Evolutionary conservation across 2,888 invertebrate species (phyloP).

Genomic region (Leucozona laternaria): DNA sequence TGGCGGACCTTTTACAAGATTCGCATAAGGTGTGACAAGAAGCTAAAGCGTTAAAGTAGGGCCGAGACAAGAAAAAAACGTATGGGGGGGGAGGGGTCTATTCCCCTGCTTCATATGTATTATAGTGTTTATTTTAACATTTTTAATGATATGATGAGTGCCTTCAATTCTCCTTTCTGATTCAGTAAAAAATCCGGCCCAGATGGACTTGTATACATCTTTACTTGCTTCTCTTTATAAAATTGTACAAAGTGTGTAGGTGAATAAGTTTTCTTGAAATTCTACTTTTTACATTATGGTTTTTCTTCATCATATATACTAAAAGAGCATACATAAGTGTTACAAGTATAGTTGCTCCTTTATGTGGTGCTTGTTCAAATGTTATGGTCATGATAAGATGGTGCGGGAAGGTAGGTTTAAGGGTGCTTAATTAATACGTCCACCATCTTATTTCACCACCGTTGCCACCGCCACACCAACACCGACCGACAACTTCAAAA

Average conservation of each 20-base stretch:
- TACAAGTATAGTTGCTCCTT: constrained; percentile 42
- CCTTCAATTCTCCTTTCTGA: too few relatives aligned
- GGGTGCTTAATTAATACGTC: constrained; percentile 4
- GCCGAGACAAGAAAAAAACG: too few relatives aligned
- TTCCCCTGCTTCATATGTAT: too few relatives aligned
- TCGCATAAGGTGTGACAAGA: too few relatives aligned
- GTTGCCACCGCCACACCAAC: background rate
- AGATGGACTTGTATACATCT: background rate
- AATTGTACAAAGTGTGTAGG: background rate
- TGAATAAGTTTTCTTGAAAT: constrained; percentile 12
- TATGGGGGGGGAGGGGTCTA: too few relatives aligned
- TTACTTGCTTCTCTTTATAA: constrained; percentile 2
- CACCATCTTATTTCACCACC: background rate
- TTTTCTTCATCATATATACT: constrained; percentile 24
- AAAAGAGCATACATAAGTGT: constrained; percentile 11
- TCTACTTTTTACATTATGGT: constrained; percentile 6
- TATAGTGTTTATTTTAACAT: too few relatives aligned
- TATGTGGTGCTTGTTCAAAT: constrained; percentile 7
- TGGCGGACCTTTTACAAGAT: too few relatives aligned
- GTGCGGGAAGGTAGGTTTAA: constrained; percentile 1
- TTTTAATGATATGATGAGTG: too few relatives aligned
- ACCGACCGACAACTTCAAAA: constrained; percentile 1
- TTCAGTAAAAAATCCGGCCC: background rate
- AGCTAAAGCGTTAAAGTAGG: too few relatives aligned
- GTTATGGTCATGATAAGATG: constrained; percentile 44